Conservation (phyloP, 2,113 vertebrate genomes). For the Stercorarius parasiticus region DNA sequence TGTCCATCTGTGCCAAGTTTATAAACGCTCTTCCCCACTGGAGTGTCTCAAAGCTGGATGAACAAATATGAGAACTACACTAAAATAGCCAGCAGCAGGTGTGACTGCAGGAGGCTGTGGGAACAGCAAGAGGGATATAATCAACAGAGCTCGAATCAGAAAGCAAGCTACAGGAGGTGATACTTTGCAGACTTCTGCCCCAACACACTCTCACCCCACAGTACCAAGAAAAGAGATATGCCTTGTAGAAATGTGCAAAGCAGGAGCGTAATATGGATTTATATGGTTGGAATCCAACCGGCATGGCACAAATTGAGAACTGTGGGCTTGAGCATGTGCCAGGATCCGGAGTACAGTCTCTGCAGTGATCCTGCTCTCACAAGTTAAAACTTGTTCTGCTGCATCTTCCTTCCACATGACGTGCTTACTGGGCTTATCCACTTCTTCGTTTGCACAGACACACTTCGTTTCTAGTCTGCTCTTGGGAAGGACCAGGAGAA, state of each 20-base stretch:
- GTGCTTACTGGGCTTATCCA: background rate
- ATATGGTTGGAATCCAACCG: conserved; percentile 18
- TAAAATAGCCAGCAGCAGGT: conserved; percentile 52
- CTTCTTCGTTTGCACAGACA: background rate
- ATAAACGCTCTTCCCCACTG: conserved; percentile 2
- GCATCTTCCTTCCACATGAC: background rate
- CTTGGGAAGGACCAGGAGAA: background rate
- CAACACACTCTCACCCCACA: background rate
- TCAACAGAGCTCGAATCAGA: background rate
- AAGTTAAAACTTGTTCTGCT: conserved; percentile 19
- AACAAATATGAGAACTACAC: background rate
- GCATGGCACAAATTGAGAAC: background rate
- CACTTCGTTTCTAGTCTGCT: background rate
- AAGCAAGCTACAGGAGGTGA: conserved; percentile 22
- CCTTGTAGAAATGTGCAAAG: conserved; percentile 22
- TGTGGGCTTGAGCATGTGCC: conserved; percentile 14
- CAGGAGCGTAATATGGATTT: conserved; percentile 6
- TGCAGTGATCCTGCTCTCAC: background rate
- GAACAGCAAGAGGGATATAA: background rate
- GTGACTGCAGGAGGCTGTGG: conserved; percentile 5
- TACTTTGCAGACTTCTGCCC: conserved; percentile 12
- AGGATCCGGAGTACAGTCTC: conserved; percentile 5
- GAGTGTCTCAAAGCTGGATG: conserved; percentile 9
- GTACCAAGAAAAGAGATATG: background rate
- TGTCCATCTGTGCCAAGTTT: conserved; percentile 41